Evolutionary conservation across 2,888 invertebrate genomes (phyloP).

Genomic region (Macropis europaea): DNA sequence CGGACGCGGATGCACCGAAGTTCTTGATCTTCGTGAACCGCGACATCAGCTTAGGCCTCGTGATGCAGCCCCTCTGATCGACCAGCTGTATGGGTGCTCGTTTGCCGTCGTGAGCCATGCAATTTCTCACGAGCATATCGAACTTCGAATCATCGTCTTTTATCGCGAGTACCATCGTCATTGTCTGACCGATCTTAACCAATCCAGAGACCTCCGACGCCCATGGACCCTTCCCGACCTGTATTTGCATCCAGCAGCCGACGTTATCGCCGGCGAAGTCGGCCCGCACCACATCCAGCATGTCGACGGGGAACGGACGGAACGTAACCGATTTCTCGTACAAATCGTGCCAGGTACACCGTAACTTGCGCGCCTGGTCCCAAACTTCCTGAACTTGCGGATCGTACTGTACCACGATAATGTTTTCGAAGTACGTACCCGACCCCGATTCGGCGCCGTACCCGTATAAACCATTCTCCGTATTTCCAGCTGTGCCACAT

Average conservation of each 20-base stretch:
- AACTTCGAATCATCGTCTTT: slow-evolving; percentile 97
- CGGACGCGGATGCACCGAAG: slow-evolving; percentile 95
- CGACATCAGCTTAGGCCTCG: slow-evolving; percentile 95
- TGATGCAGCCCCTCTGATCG: slow-evolving; percentile 95
- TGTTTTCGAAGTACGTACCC: slow-evolving; percentile 96
- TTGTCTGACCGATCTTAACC: slow-evolving; percentile 96
- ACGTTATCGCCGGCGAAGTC: slow-evolving; percentile 97
- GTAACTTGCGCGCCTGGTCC: slow-evolving; percentile 95
- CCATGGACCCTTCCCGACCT: slow-evolving; percentile 97
- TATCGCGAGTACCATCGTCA: slow-evolving; percentile 98
- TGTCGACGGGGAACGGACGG: slow-evolving; percentile 96
- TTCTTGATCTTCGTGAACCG: slow-evolving; percentile 97
- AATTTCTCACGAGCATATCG: slow-evolving; percentile 96
- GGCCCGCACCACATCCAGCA: slow-evolving; percentile 96
- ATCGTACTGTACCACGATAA: slow-evolving; percentile 95
- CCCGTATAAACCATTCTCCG: slow-evolving; percentile 93
- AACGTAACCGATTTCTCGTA: slow-evolving; percentile 97
- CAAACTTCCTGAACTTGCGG: slow-evolving; percentile 95
- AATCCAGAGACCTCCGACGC: slow-evolving; percentile 96
- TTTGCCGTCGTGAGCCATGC: slow-evolving; percentile 96
- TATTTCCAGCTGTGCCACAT: slow-evolving; percentile 95
- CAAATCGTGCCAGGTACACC: slow-evolving; percentile 97
- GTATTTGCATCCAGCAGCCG: slow-evolving; percentile 98
- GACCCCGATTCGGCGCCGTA: slow-evolving; percentile 93
- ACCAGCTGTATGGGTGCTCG: slow-evolving; percentile 95